Percentiles rank a stretch among this genome's conserved stretches.
phyloP scores from a whole-genome alignment of 2,113 vertebrate species.

The Sapajus apella region DNA sequence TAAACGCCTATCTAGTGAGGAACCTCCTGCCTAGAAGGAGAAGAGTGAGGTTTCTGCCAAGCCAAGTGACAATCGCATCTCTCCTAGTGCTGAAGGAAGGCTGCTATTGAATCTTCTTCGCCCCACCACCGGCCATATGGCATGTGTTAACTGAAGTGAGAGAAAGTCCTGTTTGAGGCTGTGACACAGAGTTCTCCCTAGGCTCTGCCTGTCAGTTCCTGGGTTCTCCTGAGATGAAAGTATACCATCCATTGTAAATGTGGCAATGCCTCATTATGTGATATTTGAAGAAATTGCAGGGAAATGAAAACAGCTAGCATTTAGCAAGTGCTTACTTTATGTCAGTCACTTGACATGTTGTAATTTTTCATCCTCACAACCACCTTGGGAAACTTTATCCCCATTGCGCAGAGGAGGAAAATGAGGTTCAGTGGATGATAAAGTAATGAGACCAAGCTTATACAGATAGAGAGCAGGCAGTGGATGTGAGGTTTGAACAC shows the following conservation, averaged over 20 bases:
- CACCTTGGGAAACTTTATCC: background rate
- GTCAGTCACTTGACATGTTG: background rate
- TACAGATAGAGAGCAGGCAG: background rate
- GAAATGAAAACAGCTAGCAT: conserved; percentile 21
- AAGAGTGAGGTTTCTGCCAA: background rate
- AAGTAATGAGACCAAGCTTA: background rate
- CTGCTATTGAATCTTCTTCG: background rate
- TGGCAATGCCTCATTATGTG: background rate
- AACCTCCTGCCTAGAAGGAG: background rate
- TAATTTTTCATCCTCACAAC: background rate
- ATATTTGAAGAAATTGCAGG: background rate
- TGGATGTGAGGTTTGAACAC: background rate
- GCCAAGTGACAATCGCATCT: background rate
- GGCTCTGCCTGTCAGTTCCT: conserved; percentile 1
- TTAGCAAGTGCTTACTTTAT: background rate
- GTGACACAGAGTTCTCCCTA: background rate
- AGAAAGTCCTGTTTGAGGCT: conserved; percentile 43
- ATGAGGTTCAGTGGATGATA: background rate
- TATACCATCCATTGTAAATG: background rate
- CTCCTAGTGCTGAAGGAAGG: background rate
- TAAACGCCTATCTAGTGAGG: conserved; percentile 10
- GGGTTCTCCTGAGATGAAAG: background rate
- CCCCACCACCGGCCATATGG: conserved; percentile 17
- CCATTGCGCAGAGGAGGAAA: conserved; percentile 5
- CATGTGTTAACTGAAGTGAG: conserved; percentile 42